Percentiles rank a stretch among this genome's conserved stretches.
These are phyloP conservation scores for Pandemis corylana DNA, from an alignment of 2,888 invertebrate species.

Conservation along the genomic window DNA sequence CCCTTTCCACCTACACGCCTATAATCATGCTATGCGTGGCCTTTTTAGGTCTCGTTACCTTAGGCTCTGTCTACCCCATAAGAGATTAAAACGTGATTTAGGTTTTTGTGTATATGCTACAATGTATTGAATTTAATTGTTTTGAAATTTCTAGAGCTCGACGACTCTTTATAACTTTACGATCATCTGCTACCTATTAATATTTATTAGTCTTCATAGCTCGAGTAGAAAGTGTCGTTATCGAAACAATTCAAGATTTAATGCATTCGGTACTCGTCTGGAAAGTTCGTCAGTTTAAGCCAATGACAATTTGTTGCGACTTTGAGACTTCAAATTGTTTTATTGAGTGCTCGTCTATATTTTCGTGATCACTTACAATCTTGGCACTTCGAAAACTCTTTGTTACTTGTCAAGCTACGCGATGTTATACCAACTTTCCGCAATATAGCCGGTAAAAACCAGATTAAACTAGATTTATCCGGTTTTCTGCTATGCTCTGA, in stretches of 20 bases:
- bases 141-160: not conserved
- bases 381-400: not conserved
- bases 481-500: too few species aligned
- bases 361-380: not conserved
- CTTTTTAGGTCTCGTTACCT: too few species aligned
- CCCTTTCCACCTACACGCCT: too few species aligned
- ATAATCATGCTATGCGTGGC: too few species aligned
- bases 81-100: too few species aligned
- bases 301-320: slow-evolving; percentile 7
- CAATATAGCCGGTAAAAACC: too few species aligned
- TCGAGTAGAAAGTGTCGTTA: not conserved
- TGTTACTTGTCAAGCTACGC: not conserved
- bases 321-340: not conserved
- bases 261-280: slow-evolving; percentile 13
- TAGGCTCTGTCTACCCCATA: too few species aligned
- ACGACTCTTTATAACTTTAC: not conserved
- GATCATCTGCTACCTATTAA: too few species aligned
- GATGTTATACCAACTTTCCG: too few species aligned
- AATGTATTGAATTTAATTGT: too few species aligned
- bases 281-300: slow-evolving; percentile 2
- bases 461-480: too few species aligned
- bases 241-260: not conserved
- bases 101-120: too few species aligned
- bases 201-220: not conserved
- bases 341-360: not conserved